phyloP scores from a whole-genome alignment of 2,888 invertebrate species.

The Exephanes ischioxanthus region DNA sequence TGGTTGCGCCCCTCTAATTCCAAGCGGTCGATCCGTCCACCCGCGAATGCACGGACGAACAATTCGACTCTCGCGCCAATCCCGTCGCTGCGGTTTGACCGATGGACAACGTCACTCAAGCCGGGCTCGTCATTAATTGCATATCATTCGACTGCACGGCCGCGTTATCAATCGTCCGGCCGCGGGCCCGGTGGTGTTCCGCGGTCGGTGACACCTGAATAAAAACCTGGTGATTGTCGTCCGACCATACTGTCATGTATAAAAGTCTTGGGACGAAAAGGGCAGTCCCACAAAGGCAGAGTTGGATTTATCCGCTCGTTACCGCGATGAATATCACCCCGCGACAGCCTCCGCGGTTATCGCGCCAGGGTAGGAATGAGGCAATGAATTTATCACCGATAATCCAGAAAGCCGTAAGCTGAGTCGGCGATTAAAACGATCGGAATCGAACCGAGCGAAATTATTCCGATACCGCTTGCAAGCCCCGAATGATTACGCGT shows the following conservation, averaged over 20 bases:
- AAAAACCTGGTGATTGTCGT: slow-evolving; percentile 5
- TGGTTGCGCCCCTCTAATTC: no score
- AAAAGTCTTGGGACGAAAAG: neutral
- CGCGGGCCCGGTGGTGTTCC: neutral
- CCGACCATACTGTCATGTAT: neutral
- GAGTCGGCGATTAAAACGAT: slow-evolving; percentile 8
- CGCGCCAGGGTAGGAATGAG: neutral
- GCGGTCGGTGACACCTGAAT: slow-evolving; percentile 6
- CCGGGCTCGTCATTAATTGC: slow-evolving; percentile 56
- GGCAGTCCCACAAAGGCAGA: no score
- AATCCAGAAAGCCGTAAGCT: slow-evolving; percentile 1
- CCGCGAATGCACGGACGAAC: neutral
- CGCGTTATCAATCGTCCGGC: slow-evolving; percentile 16
- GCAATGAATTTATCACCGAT: slow-evolving; percentile 13
- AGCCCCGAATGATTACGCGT: neutral
- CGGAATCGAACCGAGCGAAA: slow-evolving; percentile 12
- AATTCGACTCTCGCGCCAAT: neutral
- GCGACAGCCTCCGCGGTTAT: neutral
- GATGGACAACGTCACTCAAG: slow-evolving; percentile 35
- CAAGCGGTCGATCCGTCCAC: no score
- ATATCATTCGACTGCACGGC: slow-evolving; percentile 12
- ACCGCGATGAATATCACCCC: neutral
- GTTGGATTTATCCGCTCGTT: slow-evolving; percentile 11
- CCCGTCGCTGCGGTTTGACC: neutral
- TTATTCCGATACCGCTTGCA: slow-evolving; percentile 1